Conservation (phyloP, 2,888 invertebrate species). For the Lampropteryx suffumata region DNA sequence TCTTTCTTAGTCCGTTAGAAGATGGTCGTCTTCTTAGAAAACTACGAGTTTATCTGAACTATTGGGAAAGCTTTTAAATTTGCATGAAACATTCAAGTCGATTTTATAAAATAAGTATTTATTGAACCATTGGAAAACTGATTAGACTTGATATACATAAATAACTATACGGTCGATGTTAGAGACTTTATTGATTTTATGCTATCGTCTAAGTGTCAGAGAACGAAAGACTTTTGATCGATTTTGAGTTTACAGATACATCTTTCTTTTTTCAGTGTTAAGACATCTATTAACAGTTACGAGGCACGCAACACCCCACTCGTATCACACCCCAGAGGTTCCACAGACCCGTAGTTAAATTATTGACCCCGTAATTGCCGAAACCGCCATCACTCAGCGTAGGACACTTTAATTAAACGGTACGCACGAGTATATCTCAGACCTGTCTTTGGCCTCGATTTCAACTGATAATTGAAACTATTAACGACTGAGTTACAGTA, state of each 20-base stretch:
- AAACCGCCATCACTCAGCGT: constrained; percentile 34
- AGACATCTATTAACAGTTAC: constrained; percentile 22
- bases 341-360: constrained; percentile 29
- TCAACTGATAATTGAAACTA: constrained; percentile 29
- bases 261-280: not conserved
- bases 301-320: constrained; percentile 17
- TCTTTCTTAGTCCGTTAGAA: no score
- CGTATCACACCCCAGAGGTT: constrained; percentile 20
- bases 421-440: constrained; percentile 24
- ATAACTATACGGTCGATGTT: no score
- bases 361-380: constrained; percentile 35
- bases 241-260: not conserved
- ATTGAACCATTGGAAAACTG: no score
- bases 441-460: constrained; percentile 25
- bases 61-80: no score
- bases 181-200: no score
- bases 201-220: no score
- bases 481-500: constrained; percentile 13
- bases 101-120: no score
- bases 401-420: constrained; percentile 36
- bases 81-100: no score
- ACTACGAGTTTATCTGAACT: no score
- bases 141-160: no score
- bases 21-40: no score
- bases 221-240: no score